Percentiles rank a stretch among this genome's conserved stretches.
Evolutionary conservation across 2,888 invertebrate species (phyloP).

Genomic region (Aethes cnicana): DNA sequence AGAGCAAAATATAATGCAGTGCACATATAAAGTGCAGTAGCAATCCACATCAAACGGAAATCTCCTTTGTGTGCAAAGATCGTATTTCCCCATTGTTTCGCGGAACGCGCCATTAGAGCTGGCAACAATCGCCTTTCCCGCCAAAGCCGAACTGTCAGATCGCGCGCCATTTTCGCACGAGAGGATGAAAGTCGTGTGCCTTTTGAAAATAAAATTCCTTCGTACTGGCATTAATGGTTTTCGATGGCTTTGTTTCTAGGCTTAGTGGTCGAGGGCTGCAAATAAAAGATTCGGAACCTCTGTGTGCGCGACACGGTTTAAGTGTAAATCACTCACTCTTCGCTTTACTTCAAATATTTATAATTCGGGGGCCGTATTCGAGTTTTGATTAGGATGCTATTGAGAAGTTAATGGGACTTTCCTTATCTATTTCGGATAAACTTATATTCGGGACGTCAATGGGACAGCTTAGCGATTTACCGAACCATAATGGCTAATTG

Average conservation of each 20-base stretch:
- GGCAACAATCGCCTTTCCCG: slow-evolving; percentile 66
- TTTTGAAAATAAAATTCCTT: slow-evolving; percentile 30
- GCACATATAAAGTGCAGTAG: slow-evolving; percentile 46
- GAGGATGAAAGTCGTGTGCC: slow-evolving; percentile 47
- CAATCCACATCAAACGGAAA: slow-evolving; percentile 72
- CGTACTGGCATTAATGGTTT: slow-evolving; percentile 30
- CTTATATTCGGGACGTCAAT: too few species aligned
- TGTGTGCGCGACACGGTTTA: background rate
- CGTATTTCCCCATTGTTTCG: slow-evolving; percentile 71
- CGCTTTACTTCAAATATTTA: background rate
- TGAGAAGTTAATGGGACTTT: too few species aligned
- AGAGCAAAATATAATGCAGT: background rate
- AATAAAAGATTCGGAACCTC: slow-evolving; percentile 21
- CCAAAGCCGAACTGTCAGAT: slow-evolving; percentile 66
- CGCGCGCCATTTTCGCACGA: slow-evolving; percentile 66
- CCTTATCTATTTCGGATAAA: too few species aligned
- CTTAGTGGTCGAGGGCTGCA: slow-evolving; percentile 21
- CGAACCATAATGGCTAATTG: too few species aligned
- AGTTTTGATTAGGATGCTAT: too few species aligned
- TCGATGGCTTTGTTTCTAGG: slow-evolving; percentile 29
- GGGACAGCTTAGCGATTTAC: too few species aligned
- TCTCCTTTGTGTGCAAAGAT: slow-evolving; percentile 66
- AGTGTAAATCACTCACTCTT: too few species aligned
- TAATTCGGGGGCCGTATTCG: too few species aligned
- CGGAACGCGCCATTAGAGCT: slow-evolving; percentile 65